Percentiles rank a stretch among this genome's conserved stretches.
These are phyloP conservation scores for Hymenopus coronatus DNA, from an alignment of 2,888 invertebrate genomes.

Conservation along the genomic window DNA sequence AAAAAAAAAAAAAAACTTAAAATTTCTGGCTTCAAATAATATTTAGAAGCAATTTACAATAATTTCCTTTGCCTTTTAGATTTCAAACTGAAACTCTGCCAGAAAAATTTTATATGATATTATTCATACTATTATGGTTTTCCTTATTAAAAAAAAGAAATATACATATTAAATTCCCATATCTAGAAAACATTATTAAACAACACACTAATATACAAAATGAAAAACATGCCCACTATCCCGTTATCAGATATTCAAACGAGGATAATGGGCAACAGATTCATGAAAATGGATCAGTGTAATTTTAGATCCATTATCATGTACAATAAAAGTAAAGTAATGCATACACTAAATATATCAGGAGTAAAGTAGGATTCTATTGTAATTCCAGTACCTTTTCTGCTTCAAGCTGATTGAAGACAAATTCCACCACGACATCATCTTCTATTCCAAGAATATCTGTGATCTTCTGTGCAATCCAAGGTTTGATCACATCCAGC, in stretches of 20 bases:
- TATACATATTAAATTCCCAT: not conserved
- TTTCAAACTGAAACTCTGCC: not conserved
- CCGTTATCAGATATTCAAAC: not conserved
- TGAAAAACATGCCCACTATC: not conserved
- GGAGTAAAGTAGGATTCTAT: constrained; percentile 25
- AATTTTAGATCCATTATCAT: not conserved
- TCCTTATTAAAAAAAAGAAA: not conserved
- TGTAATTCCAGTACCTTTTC: constrained; percentile 66
- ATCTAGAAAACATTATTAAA: not conserved
- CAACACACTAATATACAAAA: not conserved
- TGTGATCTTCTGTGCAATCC: constrained; percentile 96
- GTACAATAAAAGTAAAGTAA: not conserved
- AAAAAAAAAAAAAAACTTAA: not conserved
- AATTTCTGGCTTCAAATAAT: not conserved
- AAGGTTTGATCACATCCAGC: constrained; percentile 95
- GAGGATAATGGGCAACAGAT: not conserved
- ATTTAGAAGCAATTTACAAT: not conserved
- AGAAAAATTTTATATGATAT: not conserved
- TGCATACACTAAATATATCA: not conserved
- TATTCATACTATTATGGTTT: not conserved
- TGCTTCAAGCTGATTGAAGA: constrained; percentile 94
- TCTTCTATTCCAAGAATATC: constrained; percentile 97
- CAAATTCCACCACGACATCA: constrained; percentile 98
- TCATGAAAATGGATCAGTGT: not conserved
- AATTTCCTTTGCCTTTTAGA: not conserved